These are phyloP conservation scores for Leptopilina drosophilae DNA, from an alignment of 2,888 invertebrate species.

Conservation along the genomic window DNA sequence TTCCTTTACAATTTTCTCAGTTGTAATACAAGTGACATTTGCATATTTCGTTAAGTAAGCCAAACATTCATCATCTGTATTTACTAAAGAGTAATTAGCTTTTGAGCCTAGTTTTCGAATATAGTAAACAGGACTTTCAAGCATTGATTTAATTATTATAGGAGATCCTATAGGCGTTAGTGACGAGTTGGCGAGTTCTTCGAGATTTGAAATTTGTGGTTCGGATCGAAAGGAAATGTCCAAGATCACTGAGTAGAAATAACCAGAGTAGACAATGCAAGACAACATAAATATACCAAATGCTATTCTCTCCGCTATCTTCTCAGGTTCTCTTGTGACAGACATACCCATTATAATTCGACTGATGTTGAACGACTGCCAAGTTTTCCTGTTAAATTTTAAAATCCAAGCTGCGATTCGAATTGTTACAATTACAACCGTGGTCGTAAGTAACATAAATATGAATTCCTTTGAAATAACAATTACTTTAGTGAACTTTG, in stretches of 20 bases:
- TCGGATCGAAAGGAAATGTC: background rate
- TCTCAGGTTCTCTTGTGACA: background rate
- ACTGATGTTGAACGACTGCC: background rate
- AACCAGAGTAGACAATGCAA: background rate
- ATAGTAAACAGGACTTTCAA: too few species aligned
- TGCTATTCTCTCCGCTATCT: background rate
- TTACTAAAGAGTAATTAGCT: too few species aligned
- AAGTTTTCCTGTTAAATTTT: background rate
- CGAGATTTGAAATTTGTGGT: background rate
- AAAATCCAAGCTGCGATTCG: background rate
- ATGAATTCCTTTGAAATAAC: background rate
- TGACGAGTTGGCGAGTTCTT: background rate
- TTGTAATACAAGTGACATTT: too few species aligned
- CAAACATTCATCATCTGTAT: too few species aligned
- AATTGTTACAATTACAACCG: background rate
- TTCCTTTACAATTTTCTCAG: too few species aligned
- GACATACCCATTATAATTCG: background rate
- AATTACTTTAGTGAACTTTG: background rate
- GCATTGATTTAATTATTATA: too few species aligned
- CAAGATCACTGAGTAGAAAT: background rate
- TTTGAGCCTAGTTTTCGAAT: too few species aligned
- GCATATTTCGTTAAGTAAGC: too few species aligned
- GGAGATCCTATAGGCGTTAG: background rate
- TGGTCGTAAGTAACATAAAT: background rate
- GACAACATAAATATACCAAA: background rate